Base-by-base conservation (phyloP, 2,888 invertebrate genomes). In the Brenthis ino region DNA sequence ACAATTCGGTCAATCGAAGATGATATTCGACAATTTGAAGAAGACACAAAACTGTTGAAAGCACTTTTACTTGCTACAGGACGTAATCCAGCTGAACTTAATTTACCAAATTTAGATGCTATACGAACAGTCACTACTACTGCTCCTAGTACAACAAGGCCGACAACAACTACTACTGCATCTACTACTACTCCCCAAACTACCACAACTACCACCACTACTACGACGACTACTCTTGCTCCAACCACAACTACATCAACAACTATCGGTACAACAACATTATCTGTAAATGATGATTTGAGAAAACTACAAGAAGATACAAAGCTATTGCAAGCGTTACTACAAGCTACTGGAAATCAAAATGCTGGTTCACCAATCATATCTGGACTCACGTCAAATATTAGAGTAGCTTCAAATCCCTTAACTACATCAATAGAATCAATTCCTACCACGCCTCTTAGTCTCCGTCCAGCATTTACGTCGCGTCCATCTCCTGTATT, bases 1-100 rank as follows among this genome's bases (percentile, higher is more conserved):
- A 90, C 91, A 58, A 71, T 80, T 13, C 85, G 89, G 14, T 89
- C 91, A 47, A 82, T 93, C 66, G 87, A 93, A 79, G 91, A 92
- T 33, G 93, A 93, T 68, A 84, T 93, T 14, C 85, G 83, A 65
- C 91, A 92, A 71, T 90, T 90, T 75, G 89, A 93, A 77, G 89
- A 93, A 80, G 93, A 93, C 69, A 88, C 92, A 8, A 88, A 89
- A 77, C 80, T 93, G 65, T 77, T 92, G 70, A 85, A 93, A 81
- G 93, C 91, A 3, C 80, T 92, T 28, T 82, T 93, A 75, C 84
- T 88, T 78, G 91, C 88, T 43, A 93, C 89, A 6, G 91, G 91
- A 3, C 88, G 90, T 79, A 86, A 91, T 75, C 88, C 91, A 70
- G 82, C 82, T 28, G 83, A 81, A 54, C 79, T 91, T 50, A 90